Base-by-base conservation (phyloP, 2,888 invertebrate species). In the Lepetodrilus schrolli region DNA sequence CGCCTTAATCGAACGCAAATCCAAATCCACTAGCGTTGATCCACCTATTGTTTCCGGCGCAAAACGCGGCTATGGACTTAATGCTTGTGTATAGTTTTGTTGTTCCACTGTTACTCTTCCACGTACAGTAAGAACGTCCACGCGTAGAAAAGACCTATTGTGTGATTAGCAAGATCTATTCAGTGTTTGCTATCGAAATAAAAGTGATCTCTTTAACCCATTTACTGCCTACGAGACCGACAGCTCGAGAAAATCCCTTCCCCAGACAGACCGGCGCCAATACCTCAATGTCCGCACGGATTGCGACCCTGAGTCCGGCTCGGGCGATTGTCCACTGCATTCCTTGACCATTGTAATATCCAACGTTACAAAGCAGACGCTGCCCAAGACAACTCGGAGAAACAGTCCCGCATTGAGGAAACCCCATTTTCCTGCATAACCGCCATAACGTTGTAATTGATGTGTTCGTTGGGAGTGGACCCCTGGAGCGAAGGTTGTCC, bases 161-260 rank as follows among this genome's bases (percentile, higher is more conserved):
- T 68, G 26, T 47, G 26, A 68, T 43, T 47, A 43, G 43, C 30
- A 43, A 21, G n/a, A 23, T 10, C 68, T 47, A 68, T 68, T 68
- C 47, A 43, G 26, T 68, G 13, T 47, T 47, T 68, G 20, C 21
- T 21, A 10, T 68, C n/a, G 43, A 43, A 26, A 68, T 68, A 68
- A 68, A 43, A 47, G 68, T 68, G 68, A 68, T 68, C 43, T 68
- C 43, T 68, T 68, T 68, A 68, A 21, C 68, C 43, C 26, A 21
- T 43, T 38, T 68, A 17, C 34, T 43, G 26, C 47, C 26, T 68
- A 43, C 26, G 34, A 26, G 47, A 21, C 13, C 47, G 47, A 47
- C 47, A 68, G 68, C 68, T 68, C 43, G 47, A 43, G 68, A 47
- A 68, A 68, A 68, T 43, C 68, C 43, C 23, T 47, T 26, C 23